Conservation (phyloP, 2,797 vertebrate genomes). For the Luscinia megarhynchos region DNA sequence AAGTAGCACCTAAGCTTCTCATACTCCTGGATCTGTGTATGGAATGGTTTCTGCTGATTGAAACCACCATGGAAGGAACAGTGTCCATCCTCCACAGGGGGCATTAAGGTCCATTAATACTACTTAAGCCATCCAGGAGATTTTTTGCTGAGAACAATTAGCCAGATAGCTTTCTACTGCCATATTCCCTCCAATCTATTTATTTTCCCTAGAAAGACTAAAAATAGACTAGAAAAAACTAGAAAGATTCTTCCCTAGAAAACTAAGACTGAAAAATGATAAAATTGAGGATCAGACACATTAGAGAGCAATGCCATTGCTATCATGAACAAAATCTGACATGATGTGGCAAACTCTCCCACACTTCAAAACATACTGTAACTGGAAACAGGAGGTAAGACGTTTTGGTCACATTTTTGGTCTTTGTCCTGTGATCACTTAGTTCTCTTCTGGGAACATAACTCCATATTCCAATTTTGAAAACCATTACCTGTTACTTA, state of each 20-base stretch:
- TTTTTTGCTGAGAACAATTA: not conserved
- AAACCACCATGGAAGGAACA: not conserved
- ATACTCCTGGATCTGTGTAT: not conserved
- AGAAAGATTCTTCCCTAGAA: not conserved
- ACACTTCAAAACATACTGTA: not conserved
- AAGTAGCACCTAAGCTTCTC: not conserved
- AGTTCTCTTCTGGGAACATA: not conserved
- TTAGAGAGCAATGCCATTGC: not conserved
- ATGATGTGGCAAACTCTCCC: not conserved
- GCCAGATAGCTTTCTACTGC: not conserved
- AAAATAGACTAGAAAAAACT: not conserved
- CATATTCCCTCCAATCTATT: not conserved
- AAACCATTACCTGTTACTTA: not conserved
- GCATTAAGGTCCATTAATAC: not conserved
- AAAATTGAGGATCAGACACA: not conserved
- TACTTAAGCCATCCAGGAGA: not conserved
- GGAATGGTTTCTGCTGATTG: not conserved
- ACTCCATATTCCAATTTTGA: not conserved
- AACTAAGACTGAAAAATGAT: not conserved
- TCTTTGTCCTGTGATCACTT: not conserved
- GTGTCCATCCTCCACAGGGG: fast-evolving
- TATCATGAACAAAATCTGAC: not conserved
- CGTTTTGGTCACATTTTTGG: not conserved
- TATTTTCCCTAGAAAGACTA: not conserved
- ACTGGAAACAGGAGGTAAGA: not conserved